Evolutionary conservation across 2,113 vertebrate species (phyloP), one percentile per base, ranked within the genome.

Genomic region (Pionites leucogaster): DNA sequence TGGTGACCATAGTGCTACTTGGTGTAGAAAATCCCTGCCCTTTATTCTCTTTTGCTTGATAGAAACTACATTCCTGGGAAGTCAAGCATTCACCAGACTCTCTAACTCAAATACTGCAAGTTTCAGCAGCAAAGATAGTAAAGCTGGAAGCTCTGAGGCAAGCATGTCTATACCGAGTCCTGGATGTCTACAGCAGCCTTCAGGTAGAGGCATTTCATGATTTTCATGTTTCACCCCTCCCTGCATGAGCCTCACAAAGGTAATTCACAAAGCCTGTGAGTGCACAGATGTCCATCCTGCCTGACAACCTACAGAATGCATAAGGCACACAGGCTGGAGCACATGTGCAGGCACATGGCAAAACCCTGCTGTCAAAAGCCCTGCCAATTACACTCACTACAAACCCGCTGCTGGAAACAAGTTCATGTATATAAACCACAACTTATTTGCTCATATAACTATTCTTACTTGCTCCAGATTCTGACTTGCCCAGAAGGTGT

Each of bases 161-260:
- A 8, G 17, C 9, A 3, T 83, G 93, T 27, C 75, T 94, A 1
- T 91, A 97, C 49, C 87, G 78, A 63, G 91, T 95, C 23, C 65
- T 97, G 76, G 97, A 97, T 52, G 60, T 52, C 77, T 97, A 97
- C 92, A 78, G 28, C 69, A 49, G 31, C 31, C 82, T 96, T 28
- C 97, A 97, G 97, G 97, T 97, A 93, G 18, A 37, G 63, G 27
- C 14, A 19, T 6, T 63, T 33, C 1, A 3, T 2, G 33, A 9
- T 70, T 77, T 74, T 28, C 14, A 2, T 18, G 4, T 23, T 16
- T 88, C 52, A 23, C 2, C 49, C 15, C 6, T 65, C 33, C 69
- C 50, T 28, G 23, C 29, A 6, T 0, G 7, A 87, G 7, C 24
- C 33, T 68, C 11, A 4, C 33, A 59, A 59, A 1, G 2, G 25